These are phyloP conservation scores for Gouania willdenowi DNA, from an alignment of 2,797 vertebrate genomes.

Conservation along the genomic window DNA sequence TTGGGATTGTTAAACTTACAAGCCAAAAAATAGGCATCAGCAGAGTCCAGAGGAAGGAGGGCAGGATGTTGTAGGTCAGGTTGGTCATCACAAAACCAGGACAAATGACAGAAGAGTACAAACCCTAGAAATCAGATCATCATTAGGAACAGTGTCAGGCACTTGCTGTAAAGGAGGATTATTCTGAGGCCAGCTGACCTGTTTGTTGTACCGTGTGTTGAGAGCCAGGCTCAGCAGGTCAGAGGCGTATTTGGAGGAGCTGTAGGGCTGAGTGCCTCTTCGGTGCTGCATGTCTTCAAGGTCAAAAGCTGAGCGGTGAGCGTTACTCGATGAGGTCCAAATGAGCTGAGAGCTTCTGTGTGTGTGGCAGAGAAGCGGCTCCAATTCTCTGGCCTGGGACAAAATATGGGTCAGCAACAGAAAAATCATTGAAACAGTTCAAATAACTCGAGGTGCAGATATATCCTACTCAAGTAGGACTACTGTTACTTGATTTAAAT, in stretches of 20 bases:
- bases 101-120: slow-evolving; percentile 90
- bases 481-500: too few species aligned
- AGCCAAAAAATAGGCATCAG: slow-evolving; percentile 87
- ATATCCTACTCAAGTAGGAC: too few species aligned
- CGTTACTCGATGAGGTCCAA: slow-evolving; percentile 95
- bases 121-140: slow-evolving; percentile 58
- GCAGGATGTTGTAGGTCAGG: slow-evolving; percentile 85
- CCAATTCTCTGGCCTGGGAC: slow-evolving; percentile 85
- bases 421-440: too few species aligned
- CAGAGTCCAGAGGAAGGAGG: slow-evolving; percentile 85
- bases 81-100: slow-evolving; percentile 91
- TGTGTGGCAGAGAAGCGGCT: slow-evolving; percentile 73
- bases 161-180: background rate
- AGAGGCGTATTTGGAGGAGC: slow-evolving; percentile 92
- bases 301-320: slow-evolving; percentile 81
- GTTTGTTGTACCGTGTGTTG: slow-evolving; percentile 83
- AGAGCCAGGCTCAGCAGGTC: slow-evolving; percentile 89
- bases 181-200: slow-evolving; percentile 61
- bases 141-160: slow-evolving; percentile 42
- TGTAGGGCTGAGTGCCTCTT: slow-evolving; percentile 84
- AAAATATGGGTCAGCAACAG: background rate
- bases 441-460: too few species aligned
- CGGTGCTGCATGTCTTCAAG: slow-evolving; percentile 86
- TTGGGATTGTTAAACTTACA: slow-evolving; percentile 69
- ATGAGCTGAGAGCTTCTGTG: slow-evolving; percentile 79